phyloP scores from a whole-genome alignment of 1,140 invertebrate species.

The Sycophaga agraensis region DNA sequence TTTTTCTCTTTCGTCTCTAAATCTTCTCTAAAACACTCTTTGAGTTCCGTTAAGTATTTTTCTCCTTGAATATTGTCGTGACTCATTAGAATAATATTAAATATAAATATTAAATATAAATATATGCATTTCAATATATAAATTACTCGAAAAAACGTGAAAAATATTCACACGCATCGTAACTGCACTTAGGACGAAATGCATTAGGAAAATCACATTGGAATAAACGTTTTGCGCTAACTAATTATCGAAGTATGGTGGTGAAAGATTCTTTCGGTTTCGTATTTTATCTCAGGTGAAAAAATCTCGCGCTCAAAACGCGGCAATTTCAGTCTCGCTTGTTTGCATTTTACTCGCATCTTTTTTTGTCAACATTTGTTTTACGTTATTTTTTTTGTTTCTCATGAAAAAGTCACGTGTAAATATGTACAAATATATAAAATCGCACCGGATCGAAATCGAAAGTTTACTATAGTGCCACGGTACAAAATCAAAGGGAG shows the following conservation, averaged over 20 bases:
- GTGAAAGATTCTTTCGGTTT: not conserved
- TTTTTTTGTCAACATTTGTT: not conserved
- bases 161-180: conserved; percentile 16
- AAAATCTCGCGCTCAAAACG: not conserved
- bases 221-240: conserved; percentile 12
- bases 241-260: not conserved
- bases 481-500: not conserved
- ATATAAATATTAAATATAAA: conserved; percentile 24
- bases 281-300: not conserved
- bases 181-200: conserved; percentile 30
- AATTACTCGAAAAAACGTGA: conserved; percentile 27
- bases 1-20: not conserved
- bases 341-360: not conserved
- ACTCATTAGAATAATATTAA: conserved; percentile 25
- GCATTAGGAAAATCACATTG: conserved; percentile 20
- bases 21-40: not conserved
- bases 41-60: conserved; percentile 1
- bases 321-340: conserved; percentile 11
- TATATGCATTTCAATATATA: conserved; percentile 28
- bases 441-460: conserved; percentile 14
- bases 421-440: conserved; percentile 28
- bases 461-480: conserved; percentile 8
- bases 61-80: conserved; percentile 32
- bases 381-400: not conserved
- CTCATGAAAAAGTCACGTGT: conserved; percentile 18